Evolutionary conservation across 2,797 vertebrate genomes (phyloP), one percentile per base, ranked within the genome.

Genomic region (Gorsachius magnificus): DNA sequence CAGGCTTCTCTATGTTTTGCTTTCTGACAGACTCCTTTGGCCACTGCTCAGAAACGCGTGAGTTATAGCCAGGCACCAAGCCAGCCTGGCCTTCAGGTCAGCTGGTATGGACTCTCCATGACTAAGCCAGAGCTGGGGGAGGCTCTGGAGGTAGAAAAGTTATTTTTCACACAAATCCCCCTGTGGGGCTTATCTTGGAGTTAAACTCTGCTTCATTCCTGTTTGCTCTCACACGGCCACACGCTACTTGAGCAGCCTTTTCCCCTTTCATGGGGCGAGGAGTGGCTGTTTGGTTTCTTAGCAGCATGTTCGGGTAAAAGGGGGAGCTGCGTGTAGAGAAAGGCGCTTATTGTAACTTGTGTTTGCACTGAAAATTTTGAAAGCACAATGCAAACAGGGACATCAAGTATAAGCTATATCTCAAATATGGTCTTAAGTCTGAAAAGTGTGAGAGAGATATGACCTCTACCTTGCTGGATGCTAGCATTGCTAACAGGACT

Each of bases 291-390:
- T 93, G 90, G 63, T 92, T 81, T 77, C 84, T 93, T 68, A 97
- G 89, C 43, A 96, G 89, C 91, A 22, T 11, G 13, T 86, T 71
- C 0, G 3, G 41, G 80, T 88, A 63, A 51, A 79, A 93, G 94
- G 70, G 63, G 92, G 75, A 95, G 70, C 33, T 95, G 83, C 2
- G 0, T 53, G 63, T 46, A 83, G 66, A 97, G 83, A 95, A 81
- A 84, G 85, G 45, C 4, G 1, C 19, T 88, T 95, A 96, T 87
- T 96, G 94, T 83, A 97, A 83, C 85, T 93, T 51, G 11, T 96
- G 87, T 97, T 98, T 98, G 91, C 80, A 85, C 86, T 97, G 90
- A 93, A 95, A 96, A 90, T 93, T 95, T 96, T 87, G 95, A 97
- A 91, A 94, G 79, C 48, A 2, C 79, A 93, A 7, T 95, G 90